Percentiles rank a stretch among this genome's conserved stretches.
phyloP scores from a whole-genome alignment of 2,888 invertebrate genomes.

The Drosophila cracens region DNA sequence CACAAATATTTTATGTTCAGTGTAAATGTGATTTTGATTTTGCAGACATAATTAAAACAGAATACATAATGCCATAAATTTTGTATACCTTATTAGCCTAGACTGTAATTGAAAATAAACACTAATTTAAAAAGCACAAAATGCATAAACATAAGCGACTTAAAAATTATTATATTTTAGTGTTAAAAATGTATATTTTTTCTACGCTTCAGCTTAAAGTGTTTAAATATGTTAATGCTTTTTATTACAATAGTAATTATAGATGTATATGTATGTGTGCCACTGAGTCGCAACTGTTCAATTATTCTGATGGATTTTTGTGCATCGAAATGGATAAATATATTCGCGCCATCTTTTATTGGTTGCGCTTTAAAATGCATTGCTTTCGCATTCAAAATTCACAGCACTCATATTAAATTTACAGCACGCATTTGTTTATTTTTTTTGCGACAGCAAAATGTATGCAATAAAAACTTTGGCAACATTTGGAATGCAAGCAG shows the following conservation, averaged over 20 bases:
- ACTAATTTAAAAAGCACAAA: background rate
- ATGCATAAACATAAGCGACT: background rate
- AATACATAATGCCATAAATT: background rate
- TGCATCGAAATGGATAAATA: slow-evolving; percentile 22
- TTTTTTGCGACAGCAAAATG: slow-evolving; percentile 32
- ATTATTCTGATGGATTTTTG: slow-evolving; percentile 27
- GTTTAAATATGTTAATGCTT: slow-evolving; percentile 21
- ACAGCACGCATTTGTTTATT: background rate
- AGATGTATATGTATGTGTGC: background rate
- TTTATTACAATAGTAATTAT: background rate
- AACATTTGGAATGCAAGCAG: slow-evolving; percentile 17
- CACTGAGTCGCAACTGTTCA: slow-evolving; percentile 8
- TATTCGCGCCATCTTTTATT: slow-evolving; percentile 14
- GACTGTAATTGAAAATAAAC: background rate
- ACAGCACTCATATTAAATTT: slow-evolving; percentile 19
- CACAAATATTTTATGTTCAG: background rate
- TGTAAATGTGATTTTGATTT: background rate
- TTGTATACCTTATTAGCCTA: background rate
- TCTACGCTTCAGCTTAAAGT: slow-evolving; percentile 12
- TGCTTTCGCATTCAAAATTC: background rate
- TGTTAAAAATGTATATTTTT: background rate
- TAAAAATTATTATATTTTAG: background rate
- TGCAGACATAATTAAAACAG: background rate
- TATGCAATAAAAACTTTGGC: slow-evolving; percentile 36
- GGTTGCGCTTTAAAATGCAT: slow-evolving; percentile 13